Base-by-base conservation (phyloP, 1,140 invertebrate species). In the Rhyacophila brunnea region DNA sequence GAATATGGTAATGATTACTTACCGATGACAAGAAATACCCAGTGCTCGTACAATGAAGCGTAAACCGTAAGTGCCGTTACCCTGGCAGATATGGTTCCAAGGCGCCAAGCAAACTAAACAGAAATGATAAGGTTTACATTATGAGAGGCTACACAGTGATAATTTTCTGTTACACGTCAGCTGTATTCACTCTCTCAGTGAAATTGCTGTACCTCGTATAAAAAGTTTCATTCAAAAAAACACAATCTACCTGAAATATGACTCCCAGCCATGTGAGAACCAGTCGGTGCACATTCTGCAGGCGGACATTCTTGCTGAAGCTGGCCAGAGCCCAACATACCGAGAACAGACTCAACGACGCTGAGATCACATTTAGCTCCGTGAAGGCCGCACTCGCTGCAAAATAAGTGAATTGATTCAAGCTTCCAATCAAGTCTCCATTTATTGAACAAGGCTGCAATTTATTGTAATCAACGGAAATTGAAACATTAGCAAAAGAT, bases 281-380 rank as follows among this genome's bases (percentile, higher is more conserved):
- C 1, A 94, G 79, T 52, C 88, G 82, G 69, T 94, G 90, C 0
- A 93, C 84, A 72, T 92, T 92, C 65, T 87, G 83, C 60, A 86
- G 73, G 1, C 89, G 75, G n/a, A 92, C 86, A 71, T 93, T 90
- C 75, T 94, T 93, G 68, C 88, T 92, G 72, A 93, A 95, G 51
- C 91, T 93, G 13, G 92, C 92, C 14, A 96, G 78, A 15, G 91
- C 89, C 93, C 93, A 95, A 68, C 91, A 93, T 15, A 93, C 87
- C 57, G 87, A 91, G 77, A 94, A 89, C 3, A 95, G 73, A 1
- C 90, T 92, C 6, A 93, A 75, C 1, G 86, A 82, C 2, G 88
- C 87, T 0, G 91, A 91, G n/a, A 95, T 89, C 40, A 88, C 83
- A 62, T 90, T 89, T 49, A 94, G 70, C 70, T 93, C 87, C 23